Evolutionary conservation across 64 coral and sea anemone genomes (phyloP).

Genomic region (Dendrophyllia cribrosa): DNA sequence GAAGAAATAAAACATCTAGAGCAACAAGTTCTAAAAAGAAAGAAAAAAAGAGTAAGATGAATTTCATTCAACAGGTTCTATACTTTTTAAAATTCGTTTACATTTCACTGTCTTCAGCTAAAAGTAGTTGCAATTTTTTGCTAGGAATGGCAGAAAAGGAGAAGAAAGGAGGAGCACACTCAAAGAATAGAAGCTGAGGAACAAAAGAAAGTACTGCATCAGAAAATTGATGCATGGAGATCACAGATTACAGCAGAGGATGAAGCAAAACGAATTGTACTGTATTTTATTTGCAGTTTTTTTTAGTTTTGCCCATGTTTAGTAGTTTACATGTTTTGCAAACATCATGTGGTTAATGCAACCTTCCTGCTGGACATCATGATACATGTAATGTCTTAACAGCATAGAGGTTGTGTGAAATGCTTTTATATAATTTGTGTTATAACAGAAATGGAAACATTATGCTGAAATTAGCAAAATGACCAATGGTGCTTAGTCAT

Average conservation of each 20-base stretch:
- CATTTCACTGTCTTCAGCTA: neutral
- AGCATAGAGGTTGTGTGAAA: too few species aligned
- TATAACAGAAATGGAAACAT: too few species aligned
- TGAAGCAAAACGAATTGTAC: constrained; percentile 71
- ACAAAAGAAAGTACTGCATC: constrained; percentile 32
- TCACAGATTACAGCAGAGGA: constrained; percentile 66
- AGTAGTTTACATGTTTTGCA: neutral
- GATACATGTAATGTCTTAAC: too few species aligned
- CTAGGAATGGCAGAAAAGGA: constrained; percentile 59
- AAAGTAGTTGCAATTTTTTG: neutral
- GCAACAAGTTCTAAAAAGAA: constrained; percentile 26
- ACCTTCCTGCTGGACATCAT: too few species aligned
- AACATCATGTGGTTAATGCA: too few species aligned
- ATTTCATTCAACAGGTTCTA: neutral
- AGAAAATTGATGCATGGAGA: constrained; percentile 74
- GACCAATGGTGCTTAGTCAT: too few species aligned
- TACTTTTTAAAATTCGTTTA: neutral
- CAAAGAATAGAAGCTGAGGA: constrained; percentile 42
- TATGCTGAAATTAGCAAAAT: too few species aligned
- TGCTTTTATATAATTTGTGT: too few species aligned
- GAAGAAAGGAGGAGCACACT: neutral
- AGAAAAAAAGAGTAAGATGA: constrained; percentile 51
- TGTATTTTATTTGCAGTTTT: neutral
- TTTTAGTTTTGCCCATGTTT: neutral
- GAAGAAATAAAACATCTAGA: constrained; percentile 44